Conservation (phyloP, 2,113 vertebrate species). For the Nesoenas mayeri region DNA sequence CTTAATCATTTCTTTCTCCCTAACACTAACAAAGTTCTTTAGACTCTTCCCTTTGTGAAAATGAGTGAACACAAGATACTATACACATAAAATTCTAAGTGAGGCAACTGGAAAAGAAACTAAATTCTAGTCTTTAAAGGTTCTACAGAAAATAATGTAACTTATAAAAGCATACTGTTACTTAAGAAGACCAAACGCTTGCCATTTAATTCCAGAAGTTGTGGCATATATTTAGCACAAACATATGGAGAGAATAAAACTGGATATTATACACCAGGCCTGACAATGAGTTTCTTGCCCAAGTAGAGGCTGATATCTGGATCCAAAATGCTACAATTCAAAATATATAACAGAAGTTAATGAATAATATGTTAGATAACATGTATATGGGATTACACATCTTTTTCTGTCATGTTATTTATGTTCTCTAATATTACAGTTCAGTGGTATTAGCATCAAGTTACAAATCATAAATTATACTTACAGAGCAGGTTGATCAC, state of each 20-base stretch:
- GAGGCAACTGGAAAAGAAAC: neutral
- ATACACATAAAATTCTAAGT: neutral
- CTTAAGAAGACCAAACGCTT: neutral
- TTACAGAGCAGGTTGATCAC: constrained; percentile 57
- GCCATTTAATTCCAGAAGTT: neutral
- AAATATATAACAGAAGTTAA: constrained; percentile 27
- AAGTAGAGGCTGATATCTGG: neutral
- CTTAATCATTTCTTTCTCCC: neutral
- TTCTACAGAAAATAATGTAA: neutral
- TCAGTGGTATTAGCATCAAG: constrained; percentile 34
- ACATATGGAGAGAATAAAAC: constrained; percentile 22
- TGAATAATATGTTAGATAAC: constrained; percentile 24
- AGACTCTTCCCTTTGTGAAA: neutral
- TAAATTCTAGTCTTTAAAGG: neutral
- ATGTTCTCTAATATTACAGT: constrained; percentile 34
- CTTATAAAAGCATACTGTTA: neutral
- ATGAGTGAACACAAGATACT: neutral
- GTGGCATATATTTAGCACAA: constrained; percentile 8
- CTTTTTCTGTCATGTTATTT: constrained; percentile 42
- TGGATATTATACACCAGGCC: neutral
- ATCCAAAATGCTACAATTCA: neutral
- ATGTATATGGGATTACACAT: constrained; percentile 17
- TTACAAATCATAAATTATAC: constrained; percentile 59
- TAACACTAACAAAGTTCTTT: neutral
- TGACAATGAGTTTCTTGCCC: neutral